Evolutionary conservation across 2,797 vertebrate species (phyloP).

Genomic region (Galago senegalensis): DNA sequence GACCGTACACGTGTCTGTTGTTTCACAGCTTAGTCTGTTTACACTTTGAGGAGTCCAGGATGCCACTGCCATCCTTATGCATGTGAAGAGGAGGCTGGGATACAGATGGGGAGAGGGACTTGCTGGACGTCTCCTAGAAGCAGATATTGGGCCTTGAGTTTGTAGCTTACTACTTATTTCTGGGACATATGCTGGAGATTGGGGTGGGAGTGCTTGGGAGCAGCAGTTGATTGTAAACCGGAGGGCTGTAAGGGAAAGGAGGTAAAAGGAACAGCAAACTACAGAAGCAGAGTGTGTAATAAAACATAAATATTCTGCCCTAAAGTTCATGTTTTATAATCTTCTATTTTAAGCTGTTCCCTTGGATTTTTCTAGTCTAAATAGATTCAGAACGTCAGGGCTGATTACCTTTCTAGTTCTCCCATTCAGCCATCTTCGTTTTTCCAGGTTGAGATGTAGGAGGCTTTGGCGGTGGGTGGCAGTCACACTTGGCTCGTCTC

Average conservation of each 20-base stretch:
- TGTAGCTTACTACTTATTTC: slow-evolving; percentile 19
- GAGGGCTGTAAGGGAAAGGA: neutral
- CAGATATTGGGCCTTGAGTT: neutral
- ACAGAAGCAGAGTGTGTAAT: neutral
- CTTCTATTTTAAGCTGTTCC: neutral
- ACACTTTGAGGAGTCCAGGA: neutral
- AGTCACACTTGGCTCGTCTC: neutral
- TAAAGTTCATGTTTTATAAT: neutral
- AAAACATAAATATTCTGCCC: neutral
- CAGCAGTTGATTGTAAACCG: neutral
- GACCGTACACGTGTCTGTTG: neutral
- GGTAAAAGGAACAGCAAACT: slow-evolving; percentile 14
- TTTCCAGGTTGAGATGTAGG: neutral
- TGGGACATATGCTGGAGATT: neutral
- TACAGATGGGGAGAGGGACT: neutral
- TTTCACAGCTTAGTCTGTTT: neutral
- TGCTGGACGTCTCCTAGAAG: neutral
- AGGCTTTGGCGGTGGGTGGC: neutral
- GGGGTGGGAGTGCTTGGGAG: neutral
- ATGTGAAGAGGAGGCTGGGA: neutral
- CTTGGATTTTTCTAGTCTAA: neutral
- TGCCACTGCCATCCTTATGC: neutral
- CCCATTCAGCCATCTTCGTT: neutral
- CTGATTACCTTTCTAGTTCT: neutral
- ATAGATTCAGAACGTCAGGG: neutral